Conservation (phyloP, 2,113 vertebrate genomes). For the Probosciger aterrimus region DNA sequence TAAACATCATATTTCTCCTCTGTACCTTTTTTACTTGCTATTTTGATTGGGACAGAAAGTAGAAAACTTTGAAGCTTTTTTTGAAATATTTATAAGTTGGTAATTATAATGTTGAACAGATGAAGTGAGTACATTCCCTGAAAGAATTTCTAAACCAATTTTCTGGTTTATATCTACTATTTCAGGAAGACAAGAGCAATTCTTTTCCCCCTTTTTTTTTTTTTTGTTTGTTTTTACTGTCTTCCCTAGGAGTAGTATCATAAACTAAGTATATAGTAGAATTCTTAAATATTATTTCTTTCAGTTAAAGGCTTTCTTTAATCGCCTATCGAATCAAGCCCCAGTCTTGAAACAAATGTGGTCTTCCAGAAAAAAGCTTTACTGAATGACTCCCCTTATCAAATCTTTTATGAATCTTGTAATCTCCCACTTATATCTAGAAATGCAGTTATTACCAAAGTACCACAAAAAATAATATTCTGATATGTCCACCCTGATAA, state of each 20-base stretch:
- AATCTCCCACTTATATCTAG: background rate
- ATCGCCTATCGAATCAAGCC: background rate
- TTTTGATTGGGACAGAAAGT: background rate
- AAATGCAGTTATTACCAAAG: background rate
- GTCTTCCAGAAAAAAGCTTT: background rate
- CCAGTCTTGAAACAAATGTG: background rate
- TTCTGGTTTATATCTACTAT: background rate
- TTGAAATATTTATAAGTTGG: background rate
- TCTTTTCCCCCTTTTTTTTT: background rate
- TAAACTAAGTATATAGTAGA: background rate
- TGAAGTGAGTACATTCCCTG: background rate
- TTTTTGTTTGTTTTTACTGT: background rate
- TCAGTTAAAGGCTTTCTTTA: background rate
- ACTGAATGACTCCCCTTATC: rapidly evolving
- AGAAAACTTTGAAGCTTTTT: background rate
- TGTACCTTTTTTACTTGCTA: background rate
- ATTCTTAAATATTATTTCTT: background rate
- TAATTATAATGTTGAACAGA: background rate
- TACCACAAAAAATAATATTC: background rate
- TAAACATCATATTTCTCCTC: background rate
- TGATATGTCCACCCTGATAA: background rate
- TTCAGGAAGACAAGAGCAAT: background rate
- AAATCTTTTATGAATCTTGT: background rate
- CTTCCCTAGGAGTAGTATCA: background rate
- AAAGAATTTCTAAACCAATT: background rate